Conservation (phyloP, 2,113 vertebrate genomes). For the Periophthalmodon schlosseri region DNA sequence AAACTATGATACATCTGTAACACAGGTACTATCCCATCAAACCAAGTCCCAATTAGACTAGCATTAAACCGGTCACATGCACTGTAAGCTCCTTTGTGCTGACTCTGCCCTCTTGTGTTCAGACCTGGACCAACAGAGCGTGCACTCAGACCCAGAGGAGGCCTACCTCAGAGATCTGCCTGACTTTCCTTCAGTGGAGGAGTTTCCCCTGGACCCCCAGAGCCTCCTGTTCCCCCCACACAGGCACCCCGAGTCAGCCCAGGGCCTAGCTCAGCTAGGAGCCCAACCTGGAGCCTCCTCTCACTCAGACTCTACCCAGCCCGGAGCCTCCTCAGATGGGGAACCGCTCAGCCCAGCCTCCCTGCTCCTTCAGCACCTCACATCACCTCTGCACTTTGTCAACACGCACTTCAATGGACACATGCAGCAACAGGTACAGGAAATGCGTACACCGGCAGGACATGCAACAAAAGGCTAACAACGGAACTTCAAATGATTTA, state of each 20-base stretch:
- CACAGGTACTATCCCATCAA: too few species aligned
- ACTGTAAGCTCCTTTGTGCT: not conserved
- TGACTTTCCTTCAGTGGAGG: constrained; percentile 84
- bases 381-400: constrained; percentile 96
- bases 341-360: constrained; percentile 73
- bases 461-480: too few species aligned
- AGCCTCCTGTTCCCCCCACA: constrained; percentile 6
- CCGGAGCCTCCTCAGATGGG: constrained; percentile 16
- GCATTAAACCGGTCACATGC: too few species aligned
- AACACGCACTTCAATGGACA: constrained; percentile 90
- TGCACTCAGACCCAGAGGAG: constrained; percentile 91
- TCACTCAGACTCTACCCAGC: constrained; percentile 5
- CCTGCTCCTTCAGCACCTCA: constrained; percentile 85
- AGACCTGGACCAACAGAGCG: constrained; percentile 95
- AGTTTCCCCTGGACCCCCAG: constrained; percentile 78
- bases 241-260: constrained; percentile 17
- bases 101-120: constrained; percentile 11
- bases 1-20: too few species aligned
- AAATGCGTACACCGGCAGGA: too few species aligned
- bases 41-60: too few species aligned
- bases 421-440: not conserved
- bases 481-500: too few species aligned
- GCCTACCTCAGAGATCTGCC: constrained; percentile 85
- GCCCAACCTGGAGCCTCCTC: not conserved
- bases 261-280: constrained; percentile 64